These are phyloP conservation scores for Saimiri boliviensis DNA, from an alignment of 2,113 vertebrate species.

Conservation along the genomic window DNA sequence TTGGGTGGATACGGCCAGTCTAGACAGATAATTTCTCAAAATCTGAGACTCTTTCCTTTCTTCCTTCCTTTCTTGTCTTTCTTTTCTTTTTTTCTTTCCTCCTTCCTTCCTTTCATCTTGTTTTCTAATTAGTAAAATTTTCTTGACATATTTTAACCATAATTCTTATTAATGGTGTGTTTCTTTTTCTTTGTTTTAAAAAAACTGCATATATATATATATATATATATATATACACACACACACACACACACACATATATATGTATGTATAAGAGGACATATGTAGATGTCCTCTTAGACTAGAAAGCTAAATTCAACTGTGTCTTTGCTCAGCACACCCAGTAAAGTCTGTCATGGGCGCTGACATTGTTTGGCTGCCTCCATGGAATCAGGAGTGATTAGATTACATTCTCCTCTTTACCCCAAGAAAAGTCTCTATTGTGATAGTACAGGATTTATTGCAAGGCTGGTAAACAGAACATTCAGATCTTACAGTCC, in stretches of 20 bases:
- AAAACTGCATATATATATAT: background rate
- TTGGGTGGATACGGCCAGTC: background rate
- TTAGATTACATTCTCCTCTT: background rate
- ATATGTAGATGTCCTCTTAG: background rate
- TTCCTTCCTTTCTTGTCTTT: background rate
- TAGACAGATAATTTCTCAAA: background rate
- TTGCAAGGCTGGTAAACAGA: background rate
- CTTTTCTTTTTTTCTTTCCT: too few relatives aligned
- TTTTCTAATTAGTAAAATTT: conserved; percentile 32
- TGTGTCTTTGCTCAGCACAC: background rate
- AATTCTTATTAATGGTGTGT: background rate
- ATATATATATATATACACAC: background rate
- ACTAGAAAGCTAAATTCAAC: background rate
- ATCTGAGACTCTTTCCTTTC: background rate
- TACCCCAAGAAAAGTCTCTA: background rate
- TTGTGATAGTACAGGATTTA: background rate
- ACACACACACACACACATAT: too few relatives aligned
- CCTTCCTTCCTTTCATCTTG: background rate
- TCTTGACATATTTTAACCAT: background rate
- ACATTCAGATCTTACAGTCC: background rate
- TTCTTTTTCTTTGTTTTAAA: background rate
- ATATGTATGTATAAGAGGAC: too few relatives aligned
- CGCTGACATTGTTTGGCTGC: background rate
- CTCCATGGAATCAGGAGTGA: background rate
- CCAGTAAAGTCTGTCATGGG: background rate